These are phyloP conservation scores for Tetramorium alpestre DNA, from an alignment of 1,140 invertebrate genomes.

Conservation along the genomic window DNA sequence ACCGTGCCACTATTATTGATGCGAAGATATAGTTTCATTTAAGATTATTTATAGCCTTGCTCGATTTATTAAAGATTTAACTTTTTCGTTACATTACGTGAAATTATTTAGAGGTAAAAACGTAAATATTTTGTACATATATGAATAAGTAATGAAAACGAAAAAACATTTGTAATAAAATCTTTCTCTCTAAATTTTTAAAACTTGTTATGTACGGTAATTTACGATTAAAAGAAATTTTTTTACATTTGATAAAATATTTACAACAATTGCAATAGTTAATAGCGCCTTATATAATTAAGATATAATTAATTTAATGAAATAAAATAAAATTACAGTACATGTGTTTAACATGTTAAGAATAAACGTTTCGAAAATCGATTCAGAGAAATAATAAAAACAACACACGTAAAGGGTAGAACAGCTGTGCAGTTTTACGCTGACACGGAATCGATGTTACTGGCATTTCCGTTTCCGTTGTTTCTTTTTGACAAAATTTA, in stretches of 20 bases:
- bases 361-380: slow-evolving; percentile 5
- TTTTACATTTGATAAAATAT: background rate
- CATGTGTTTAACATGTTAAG: background rate
- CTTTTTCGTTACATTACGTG: background rate
- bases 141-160: background rate
- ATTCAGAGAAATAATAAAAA: slow-evolving; percentile 48
- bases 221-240: background rate
- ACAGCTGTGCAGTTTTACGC: slow-evolving; percentile 24
- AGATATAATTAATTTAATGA: background rate
- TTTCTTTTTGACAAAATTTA: slow-evolving; percentile 56
- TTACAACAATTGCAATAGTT: background rate
- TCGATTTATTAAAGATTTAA: background rate
- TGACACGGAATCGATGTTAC: slow-evolving; percentile 55
- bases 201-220: background rate
- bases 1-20: background rate
- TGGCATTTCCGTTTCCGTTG: background rate
- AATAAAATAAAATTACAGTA: too few relatives aligned
- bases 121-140: background rate
- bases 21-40: background rate
- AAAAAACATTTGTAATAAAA: background rate
- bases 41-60: background rate
- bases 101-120: background rate
- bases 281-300: background rate
- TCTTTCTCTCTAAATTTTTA: background rate
- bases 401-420: background rate